Conservation (phyloP, 2,113 vertebrate species). For the Callithrix jacchus region DNA sequence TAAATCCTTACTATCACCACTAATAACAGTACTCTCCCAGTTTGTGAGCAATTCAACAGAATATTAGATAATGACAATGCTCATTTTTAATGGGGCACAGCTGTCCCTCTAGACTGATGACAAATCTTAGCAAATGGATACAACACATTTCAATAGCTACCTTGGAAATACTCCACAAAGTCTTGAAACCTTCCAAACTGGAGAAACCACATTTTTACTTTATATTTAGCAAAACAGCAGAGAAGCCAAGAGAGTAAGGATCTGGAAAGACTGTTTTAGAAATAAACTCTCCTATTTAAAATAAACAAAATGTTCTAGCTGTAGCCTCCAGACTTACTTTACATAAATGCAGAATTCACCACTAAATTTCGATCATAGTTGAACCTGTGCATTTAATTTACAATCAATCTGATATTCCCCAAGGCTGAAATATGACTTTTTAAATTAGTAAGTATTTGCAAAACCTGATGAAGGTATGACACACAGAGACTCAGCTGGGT, state of each 20-base stretch:
- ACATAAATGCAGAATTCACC: conserved; percentile 13
- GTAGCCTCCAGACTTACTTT: conserved; percentile 22
- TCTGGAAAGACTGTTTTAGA: not conserved
- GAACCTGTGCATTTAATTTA: conserved; percentile 7
- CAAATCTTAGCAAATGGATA: conserved; percentile 20
- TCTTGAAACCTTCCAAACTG: not conserved
- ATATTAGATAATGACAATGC: not conserved
- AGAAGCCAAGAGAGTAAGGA: not conserved
- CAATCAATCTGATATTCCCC: conserved; percentile 28
- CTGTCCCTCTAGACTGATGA: not conserved
- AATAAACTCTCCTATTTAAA: conserved; percentile 47
- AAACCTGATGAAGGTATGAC: conserved; percentile 1
- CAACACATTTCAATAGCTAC: not conserved
- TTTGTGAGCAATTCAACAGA: conserved; percentile 46
- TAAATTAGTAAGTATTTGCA: conserved; percentile 27
- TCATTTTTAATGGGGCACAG: conserved; percentile 40
- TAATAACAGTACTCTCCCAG: conserved; percentile 26
- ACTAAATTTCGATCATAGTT: not conserved
- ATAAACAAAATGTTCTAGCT: not conserved
- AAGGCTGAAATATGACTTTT: conserved; percentile 1
- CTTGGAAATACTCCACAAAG: not conserved
- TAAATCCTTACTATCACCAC: conserved; percentile 30
- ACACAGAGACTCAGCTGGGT: not conserved
- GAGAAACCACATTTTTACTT: conserved; percentile 34
- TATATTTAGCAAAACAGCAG: not conserved